Percentiles rank a stretch among this genome's conserved stretches.
These are phyloP conservation scores for Cantharis rustica DNA, from an alignment of 2,888 invertebrate species.

Conservation along the genomic window DNA sequence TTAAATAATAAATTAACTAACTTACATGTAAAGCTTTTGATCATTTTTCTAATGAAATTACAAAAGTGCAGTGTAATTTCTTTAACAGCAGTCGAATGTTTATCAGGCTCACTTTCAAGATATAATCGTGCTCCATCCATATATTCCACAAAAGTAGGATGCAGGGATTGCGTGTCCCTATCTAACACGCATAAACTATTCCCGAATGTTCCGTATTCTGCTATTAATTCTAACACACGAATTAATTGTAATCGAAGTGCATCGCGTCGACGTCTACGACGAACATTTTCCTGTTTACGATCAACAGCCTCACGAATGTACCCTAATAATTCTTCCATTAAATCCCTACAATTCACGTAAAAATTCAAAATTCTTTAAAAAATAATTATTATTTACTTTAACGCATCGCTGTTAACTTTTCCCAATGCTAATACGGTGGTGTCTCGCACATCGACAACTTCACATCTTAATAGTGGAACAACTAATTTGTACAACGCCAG, in stretches of 20 bases:
- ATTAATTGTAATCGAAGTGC: slow-evolving; percentile 90
- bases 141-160: slow-evolving; percentile 89
- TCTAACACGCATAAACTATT: slow-evolving; percentile 84
- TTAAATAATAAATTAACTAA: slow-evolving; percentile 33
- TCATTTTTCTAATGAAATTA: slow-evolving; percentile 90
- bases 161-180: slow-evolving; percentile 79
- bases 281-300: slow-evolving; percentile 95
- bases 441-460: slow-evolving; percentile 91
- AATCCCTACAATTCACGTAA: slow-evolving; percentile 68
- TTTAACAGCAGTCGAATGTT: slow-evolving; percentile 83
- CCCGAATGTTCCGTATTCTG: slow-evolving; percentile 88
- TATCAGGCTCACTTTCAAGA: slow-evolving; percentile 91
- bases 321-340: slow-evolving; percentile 93
- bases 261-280: slow-evolving; percentile 87
- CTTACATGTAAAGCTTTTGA: slow-evolving; percentile 91
- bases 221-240: slow-evolving; percentile 88
- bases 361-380: neutral
- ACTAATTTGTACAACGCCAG: slow-evolving; percentile 89
- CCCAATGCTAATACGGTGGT: slow-evolving; percentile 93
- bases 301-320: slow-evolving; percentile 96
- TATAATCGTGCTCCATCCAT: slow-evolving; percentile 92
- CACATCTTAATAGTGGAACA: slow-evolving; percentile 90
- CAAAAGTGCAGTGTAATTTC: slow-evolving; percentile 94
- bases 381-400: slow-evolving; percentile 75
- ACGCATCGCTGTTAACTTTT: slow-evolving; percentile 91